These are phyloP conservation scores for Rynchops niger DNA, from an alignment of 2,113 vertebrate species.

Conservation along the genomic window DNA sequence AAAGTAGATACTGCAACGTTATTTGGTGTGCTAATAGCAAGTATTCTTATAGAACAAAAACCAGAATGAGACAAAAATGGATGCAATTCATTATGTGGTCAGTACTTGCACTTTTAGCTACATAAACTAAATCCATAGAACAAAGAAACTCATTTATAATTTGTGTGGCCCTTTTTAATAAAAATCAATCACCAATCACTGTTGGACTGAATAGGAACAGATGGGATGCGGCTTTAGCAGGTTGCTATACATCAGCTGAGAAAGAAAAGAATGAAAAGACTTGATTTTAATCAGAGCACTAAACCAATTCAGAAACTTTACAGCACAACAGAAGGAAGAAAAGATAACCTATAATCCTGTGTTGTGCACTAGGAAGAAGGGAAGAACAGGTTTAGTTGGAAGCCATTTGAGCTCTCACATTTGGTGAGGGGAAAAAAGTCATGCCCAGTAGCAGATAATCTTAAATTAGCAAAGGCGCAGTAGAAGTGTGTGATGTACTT, in stretches of 20 bases:
- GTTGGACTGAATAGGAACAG: slow-evolving; percentile 23
- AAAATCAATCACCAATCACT: slow-evolving; percentile 21
- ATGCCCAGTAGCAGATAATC: background rate
- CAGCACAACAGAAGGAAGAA: slow-evolving; percentile 29
- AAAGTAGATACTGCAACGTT: background rate
- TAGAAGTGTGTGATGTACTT: background rate
- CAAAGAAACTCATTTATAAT: slow-evolving; percentile 21
- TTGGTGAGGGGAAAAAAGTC: background rate
- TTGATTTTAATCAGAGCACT: slow-evolving; percentile 38
- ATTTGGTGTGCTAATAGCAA: background rate
- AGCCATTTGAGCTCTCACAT: background rate
- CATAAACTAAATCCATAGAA: background rate
- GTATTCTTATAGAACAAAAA: background rate
- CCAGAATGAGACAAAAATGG: background rate
- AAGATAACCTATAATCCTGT: background rate
- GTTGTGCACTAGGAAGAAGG: background rate
- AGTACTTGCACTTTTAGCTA: background rate
- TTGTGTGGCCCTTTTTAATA: slow-evolving; percentile 10
- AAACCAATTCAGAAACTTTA: slow-evolving; percentile 34
- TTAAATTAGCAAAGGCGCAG: background rate
- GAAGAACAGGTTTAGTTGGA: background rate
- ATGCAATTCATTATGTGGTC: background rate
- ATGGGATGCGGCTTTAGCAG: background rate
- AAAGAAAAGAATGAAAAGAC: slow-evolving; percentile 48
- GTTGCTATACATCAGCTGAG: slow-evolving; percentile 8